phyloP scores from a whole-genome alignment of 2,888 invertebrate species.

The Dendrolimus houi region DNA sequence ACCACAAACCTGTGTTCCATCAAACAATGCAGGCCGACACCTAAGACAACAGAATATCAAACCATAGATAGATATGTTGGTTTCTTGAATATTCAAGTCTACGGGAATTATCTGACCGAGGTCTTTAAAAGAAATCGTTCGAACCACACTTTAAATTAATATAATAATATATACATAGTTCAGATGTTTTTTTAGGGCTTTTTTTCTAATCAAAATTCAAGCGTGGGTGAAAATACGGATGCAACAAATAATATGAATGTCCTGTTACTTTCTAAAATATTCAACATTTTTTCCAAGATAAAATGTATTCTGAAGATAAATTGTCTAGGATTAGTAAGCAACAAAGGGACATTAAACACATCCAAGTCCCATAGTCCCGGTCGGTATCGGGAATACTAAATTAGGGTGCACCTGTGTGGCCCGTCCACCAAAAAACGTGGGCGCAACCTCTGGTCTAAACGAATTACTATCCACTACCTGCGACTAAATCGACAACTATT shows the following conservation, averaged over 20 bases:
- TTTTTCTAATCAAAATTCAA: background rate
- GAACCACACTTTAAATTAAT: background rate
- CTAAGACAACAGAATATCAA: too few relatives aligned
- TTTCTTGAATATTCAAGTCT: too few relatives aligned
- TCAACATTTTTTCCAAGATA: background rate
- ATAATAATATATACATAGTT: background rate
- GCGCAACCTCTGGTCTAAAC: slow-evolving; percentile 69
- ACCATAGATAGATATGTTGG: too few relatives aligned
- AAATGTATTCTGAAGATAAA: background rate
- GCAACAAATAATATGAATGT: background rate
- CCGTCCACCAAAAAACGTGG: slow-evolving; percentile 59
- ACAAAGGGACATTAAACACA: slow-evolving; percentile 53
- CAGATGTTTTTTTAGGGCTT: background rate
- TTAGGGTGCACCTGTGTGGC: slow-evolving; percentile 74
- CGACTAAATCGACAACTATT: slow-evolving; percentile 25
- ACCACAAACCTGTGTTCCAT: too few relatives aligned
- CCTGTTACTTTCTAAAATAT: background rate
- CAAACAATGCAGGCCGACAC: too few relatives aligned
- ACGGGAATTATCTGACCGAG: too few relatives aligned
- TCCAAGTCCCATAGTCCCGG: slow-evolving; percentile 36
- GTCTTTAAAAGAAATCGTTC: background rate
- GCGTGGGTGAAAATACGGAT: background rate
- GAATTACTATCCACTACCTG: slow-evolving; percentile 74
- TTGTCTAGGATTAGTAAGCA: slow-evolving; percentile 15
- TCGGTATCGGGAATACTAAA: slow-evolving; percentile 66